Percentiles rank a stretch among this genome's conserved stretches.
Evolutionary conservation across 2,888 invertebrate species (phyloP).

Genomic region (Mellilla xanthometata): DNA sequence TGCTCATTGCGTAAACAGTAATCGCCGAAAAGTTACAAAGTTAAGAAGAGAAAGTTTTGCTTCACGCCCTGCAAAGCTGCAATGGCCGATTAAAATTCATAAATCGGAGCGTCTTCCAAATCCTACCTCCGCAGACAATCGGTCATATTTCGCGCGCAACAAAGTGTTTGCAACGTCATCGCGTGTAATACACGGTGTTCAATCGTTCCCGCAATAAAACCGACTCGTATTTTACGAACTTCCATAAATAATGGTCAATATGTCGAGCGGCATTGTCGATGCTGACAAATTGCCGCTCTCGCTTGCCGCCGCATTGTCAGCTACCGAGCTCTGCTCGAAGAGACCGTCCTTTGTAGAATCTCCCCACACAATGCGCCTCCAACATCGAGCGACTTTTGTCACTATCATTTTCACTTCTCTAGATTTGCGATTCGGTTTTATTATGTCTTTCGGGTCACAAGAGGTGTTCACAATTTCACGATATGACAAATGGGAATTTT

Average conservation of each 20-base stretch:
- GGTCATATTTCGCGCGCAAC: slow-evolving; percentile 48
- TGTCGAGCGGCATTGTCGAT: slow-evolving; percentile 77
- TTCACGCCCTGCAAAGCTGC: neutral
- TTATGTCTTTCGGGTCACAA: slow-evolving; percentile 63
- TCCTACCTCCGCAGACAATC: slow-evolving; percentile 26
- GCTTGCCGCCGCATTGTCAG: slow-evolving; percentile 73
- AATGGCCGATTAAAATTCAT: slow-evolving; percentile 5
- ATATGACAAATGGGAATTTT: slow-evolving; percentile 69
- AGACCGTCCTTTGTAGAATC: slow-evolving; percentile 59
- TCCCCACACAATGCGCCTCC: slow-evolving; percentile 57
- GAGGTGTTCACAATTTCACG: slow-evolving; percentile 54
- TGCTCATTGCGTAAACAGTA: too few relatives aligned
- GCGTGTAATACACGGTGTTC: slow-evolving; percentile 72
- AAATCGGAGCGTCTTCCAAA: slow-evolving; percentile 4
- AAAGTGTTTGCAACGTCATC: slow-evolving; percentile 63
- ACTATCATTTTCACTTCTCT: slow-evolving; percentile 77
- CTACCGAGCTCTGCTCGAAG: slow-evolving; percentile 38
- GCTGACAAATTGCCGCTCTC: slow-evolving; percentile 78
- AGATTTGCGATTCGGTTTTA: slow-evolving; percentile 67
- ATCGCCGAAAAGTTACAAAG: too few relatives aligned
- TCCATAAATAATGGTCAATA: slow-evolving; percentile 82
- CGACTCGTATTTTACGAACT: slow-evolving; percentile 67
- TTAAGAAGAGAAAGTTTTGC: neutral
- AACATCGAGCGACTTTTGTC: slow-evolving; percentile 65
- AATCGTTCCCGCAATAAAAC: slow-evolving; percentile 78